A percentile compares a stretch with the other conserved stretches of the same genome.
Evolutionary conservation across 2,888 invertebrate species (phyloP).

Genomic region (Lasioglossum figueresi): DNA sequence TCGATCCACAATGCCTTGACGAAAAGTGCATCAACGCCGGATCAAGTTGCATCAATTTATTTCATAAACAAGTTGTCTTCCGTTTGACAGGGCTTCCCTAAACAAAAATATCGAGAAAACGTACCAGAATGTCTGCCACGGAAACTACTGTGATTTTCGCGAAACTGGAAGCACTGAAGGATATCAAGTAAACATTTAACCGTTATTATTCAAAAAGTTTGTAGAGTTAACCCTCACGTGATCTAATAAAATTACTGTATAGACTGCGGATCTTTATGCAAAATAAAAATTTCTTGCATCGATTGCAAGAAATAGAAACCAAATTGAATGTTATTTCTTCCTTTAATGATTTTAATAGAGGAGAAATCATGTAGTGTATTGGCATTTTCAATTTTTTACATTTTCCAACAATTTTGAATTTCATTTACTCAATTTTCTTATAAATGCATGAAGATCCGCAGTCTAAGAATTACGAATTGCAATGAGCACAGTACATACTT

Average conservation of each 20-base stretch:
- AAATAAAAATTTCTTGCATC: no score
- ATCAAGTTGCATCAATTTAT: slow-evolving; percentile 9
- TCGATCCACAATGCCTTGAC: slow-evolving; percentile 48
- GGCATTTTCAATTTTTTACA: no score
- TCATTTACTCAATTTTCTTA: no score
- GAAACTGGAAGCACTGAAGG: slow-evolving; percentile 96
- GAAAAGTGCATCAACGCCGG: slow-evolving; percentile 3
- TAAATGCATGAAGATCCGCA: no score
- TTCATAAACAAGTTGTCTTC: slow-evolving; percentile 37
- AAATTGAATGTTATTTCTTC: no score
- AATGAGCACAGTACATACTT: background rate
- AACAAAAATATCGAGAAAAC: slow-evolving; percentile 28
- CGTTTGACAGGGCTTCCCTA: slow-evolving; percentile 24
- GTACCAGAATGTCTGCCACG: slow-evolving; percentile 88
- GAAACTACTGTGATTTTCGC: slow-evolving; percentile 95
- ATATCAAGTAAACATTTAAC: slow-evolving; percentile 89
- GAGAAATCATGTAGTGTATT: no score
- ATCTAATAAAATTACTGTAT: background rate
- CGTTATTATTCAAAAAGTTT: background rate
- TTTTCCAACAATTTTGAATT: no score
- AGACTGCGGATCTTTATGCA: no score
- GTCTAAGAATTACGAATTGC: background rate
- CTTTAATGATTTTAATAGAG: no score
- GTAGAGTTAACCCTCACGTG: background rate
- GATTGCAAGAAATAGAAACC: no score